phyloP scores from a whole-genome alignment of 1,140 invertebrate genomes.

The Sogatella furcifera region DNA sequence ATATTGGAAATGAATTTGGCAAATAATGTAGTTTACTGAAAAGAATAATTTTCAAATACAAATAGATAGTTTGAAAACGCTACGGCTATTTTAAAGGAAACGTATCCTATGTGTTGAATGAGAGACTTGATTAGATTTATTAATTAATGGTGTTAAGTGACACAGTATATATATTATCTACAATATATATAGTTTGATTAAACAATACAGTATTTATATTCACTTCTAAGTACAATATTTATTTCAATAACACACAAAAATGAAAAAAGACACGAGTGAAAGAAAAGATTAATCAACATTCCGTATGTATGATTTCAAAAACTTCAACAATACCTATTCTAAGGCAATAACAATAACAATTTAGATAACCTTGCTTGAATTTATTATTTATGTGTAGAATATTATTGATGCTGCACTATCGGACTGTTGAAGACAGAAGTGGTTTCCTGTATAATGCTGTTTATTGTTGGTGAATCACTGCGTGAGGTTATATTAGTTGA shows the following conservation, averaged over 20 bases:
- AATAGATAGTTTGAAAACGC: no score
- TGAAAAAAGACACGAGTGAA: constrained; percentile 11
- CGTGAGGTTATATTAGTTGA: not conserved
- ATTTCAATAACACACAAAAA: constrained; percentile 8
- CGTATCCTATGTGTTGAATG: no score
- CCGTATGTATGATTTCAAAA: constrained; percentile 16
- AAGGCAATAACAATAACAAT: constrained; percentile 16
- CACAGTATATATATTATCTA: constrained; percentile 10
- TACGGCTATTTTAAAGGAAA: no score
- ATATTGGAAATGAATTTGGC: no score
- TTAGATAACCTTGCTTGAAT: constrained; percentile 14
- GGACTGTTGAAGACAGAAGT: not conserved
- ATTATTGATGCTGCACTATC: not conserved
- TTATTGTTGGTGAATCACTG: not conserved
- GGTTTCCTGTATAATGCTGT: not conserved
- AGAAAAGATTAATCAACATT: constrained; percentile 11
- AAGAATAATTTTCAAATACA: no score
- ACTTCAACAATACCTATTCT: constrained; percentile 16
- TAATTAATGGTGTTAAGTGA: constrained; percentile 15
- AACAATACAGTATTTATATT: constrained; percentile 8
- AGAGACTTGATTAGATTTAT: not conserved
- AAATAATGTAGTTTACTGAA: no score
- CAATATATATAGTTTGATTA: constrained; percentile 12
- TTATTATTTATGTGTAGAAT: not conserved
- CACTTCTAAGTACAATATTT: constrained; percentile 13